Conservation (phyloP, 2,113 vertebrate species). For the Agapornis roseicollis region DNA sequence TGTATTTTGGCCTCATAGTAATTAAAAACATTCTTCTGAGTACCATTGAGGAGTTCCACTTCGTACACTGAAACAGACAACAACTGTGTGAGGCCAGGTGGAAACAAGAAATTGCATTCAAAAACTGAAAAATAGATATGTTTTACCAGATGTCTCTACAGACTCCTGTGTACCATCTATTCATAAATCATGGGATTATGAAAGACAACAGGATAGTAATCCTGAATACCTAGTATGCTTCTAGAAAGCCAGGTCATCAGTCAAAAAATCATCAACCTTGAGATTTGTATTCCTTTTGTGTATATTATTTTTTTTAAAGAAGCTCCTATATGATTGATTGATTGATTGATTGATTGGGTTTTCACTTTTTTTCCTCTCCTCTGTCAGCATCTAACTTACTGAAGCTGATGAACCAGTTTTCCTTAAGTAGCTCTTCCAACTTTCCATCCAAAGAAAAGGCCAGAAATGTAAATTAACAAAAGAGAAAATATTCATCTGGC, state of each 20-base stretch:
- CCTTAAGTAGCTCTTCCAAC: neutral
- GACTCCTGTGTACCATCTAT: neutral
- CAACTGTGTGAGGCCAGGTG: neutral
- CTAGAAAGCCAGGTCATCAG: neutral
- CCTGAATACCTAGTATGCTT: neutral
- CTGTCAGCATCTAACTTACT: neutral
- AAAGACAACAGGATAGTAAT: neutral
- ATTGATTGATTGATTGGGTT: neutral
- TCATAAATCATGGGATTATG: neutral
- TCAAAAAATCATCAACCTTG: neutral
- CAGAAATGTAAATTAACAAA: neutral
- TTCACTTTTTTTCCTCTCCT: neutral
- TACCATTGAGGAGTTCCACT: constrained; percentile 51
- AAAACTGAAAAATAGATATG: neutral
- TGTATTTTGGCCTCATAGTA: constrained; percentile 52
- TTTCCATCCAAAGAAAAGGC: neutral
- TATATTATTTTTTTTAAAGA: neutral
- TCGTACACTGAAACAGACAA: constrained; percentile 51
- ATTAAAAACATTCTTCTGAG: constrained; percentile 66
- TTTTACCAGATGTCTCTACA: neutral
- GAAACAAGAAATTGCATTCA: neutral
- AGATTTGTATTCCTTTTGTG: neutral
- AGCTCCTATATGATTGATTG: neutral
- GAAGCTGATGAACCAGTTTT: neutral
- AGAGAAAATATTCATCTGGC: neutral